A percentile compares a stretch with the other conserved stretches of the same genome.
These are phyloP conservation scores for Peromyscus nudipes DNA, from an alignment of 2,797 vertebrate genomes.

Conservation along the genomic window DNA sequence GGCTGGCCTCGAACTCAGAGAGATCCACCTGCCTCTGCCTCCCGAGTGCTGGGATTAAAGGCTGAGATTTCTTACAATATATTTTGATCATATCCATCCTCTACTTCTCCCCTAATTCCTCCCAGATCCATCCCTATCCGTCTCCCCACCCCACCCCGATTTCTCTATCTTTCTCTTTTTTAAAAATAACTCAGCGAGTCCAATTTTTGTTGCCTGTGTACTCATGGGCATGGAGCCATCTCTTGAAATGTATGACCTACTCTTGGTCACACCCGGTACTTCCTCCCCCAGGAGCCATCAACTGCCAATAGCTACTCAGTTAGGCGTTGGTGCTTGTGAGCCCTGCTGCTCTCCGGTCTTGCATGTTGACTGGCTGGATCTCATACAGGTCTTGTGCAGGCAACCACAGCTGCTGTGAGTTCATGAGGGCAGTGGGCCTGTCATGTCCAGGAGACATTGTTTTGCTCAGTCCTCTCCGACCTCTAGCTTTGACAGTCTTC, in stretches of 20 bases:
- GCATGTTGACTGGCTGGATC: background rate
- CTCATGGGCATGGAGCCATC: background rate
- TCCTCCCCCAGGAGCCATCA: background rate
- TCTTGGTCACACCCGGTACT: background rate
- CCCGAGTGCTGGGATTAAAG: too few relatives aligned
- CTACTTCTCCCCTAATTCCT: background rate
- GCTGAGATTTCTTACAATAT: background rate
- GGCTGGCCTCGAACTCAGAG: too few relatives aligned
- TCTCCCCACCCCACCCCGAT: background rate
- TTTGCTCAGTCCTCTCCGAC: background rate
- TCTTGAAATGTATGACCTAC: too few relatives aligned
- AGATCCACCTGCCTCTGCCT: too few relatives aligned
- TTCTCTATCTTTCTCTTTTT: background rate
- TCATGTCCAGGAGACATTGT: background rate
- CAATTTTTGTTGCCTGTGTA: background rate
- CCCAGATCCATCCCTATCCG: too few relatives aligned
- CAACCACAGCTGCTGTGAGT: background rate
- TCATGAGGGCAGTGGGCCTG: too few relatives aligned
- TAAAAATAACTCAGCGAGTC: background rate
- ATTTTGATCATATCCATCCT: background rate
- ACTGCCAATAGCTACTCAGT: background rate
- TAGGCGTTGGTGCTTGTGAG: background rate
- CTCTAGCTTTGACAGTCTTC: background rate
- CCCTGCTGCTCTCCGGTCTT: accelerated
- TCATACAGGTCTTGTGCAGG: background rate